A percentile compares a stretch with the other conserved stretches of the same genome.
phyloP scores from a whole-genome alignment of 2,888 invertebrate species.

The Microctonus hyperodae region DNA sequence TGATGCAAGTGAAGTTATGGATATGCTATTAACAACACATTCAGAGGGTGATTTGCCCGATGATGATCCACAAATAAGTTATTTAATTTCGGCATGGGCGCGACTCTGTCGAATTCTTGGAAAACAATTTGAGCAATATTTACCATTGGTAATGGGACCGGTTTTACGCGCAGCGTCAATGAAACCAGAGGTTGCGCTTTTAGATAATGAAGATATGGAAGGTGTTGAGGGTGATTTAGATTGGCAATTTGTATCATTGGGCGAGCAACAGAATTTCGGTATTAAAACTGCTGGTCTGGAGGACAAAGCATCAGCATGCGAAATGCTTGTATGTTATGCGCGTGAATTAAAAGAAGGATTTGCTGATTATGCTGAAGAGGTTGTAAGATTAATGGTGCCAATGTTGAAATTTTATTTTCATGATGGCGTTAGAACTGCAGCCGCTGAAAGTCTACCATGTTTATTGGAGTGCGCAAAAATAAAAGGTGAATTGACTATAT shows the following conservation, averaged over 20 bases:
- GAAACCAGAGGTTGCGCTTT: conserved; percentile 90
- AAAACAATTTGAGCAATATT: conserved; percentile 86
- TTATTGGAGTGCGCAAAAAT: conserved; percentile 87
- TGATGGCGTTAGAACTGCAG: conserved; percentile 90
- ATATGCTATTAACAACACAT: conserved; percentile 89
- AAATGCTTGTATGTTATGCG: conserved; percentile 96
- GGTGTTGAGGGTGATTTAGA: conserved; percentile 86
- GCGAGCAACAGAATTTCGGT: conserved; percentile 95
- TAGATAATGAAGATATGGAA: conserved; percentile 87
- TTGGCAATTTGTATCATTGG: conserved; percentile 94
- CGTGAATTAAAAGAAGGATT: conserved; percentile 89
- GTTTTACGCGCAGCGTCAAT: conserved; percentile 91
- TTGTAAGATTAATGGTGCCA: conserved; percentile 84
- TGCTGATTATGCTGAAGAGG: conserved; percentile 75
- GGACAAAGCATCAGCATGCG: conserved; percentile 95
- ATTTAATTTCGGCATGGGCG: conserved; percentile 99
- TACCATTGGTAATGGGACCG: conserved; percentile 95
- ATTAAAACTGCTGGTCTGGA: conserved; percentile 92
- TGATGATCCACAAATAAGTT: conserved; percentile 97
- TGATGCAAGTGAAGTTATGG: conserved; percentile 97
- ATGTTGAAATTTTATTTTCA: conserved; percentile 94
- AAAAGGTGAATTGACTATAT: conserved; percentile 66
- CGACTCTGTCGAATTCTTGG: conserved; percentile 96
- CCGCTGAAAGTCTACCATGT: conserved; percentile 89
- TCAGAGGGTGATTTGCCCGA: conserved; percentile 85